A percentile compares a stretch with the other conserved stretches of the same genome.
Conservation (phyloP, 2,113 vertebrate species). For the Dinomys branickii region DNA sequence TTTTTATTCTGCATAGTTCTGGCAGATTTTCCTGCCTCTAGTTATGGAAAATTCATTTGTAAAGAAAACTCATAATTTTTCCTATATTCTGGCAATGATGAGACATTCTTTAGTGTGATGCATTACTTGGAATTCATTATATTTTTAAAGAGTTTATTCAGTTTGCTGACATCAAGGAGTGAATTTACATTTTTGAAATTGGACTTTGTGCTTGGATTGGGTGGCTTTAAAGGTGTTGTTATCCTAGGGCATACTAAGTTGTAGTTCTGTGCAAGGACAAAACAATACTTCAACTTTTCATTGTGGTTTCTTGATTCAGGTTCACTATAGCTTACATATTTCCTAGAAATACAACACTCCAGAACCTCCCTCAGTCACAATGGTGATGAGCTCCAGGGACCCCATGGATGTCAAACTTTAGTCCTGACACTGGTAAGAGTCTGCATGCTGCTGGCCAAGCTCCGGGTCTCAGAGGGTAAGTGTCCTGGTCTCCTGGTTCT, state of each 20-base stretch:
- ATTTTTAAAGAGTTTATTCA: neutral
- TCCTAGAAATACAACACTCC: neutral
- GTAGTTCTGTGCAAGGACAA: neutral
- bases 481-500: neutral
- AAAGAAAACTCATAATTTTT: neutral
- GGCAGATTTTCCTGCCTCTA: neutral
- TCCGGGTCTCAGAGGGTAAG: neutral
- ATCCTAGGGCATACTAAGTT: neutral
- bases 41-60: neutral
- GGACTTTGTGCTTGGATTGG: neutral
- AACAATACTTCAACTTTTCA: neutral
- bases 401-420: neutral
- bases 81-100: neutral
- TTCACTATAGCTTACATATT: neutral
- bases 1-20: neutral
- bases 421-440: neutral
- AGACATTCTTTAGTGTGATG: neutral
- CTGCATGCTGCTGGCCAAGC: neutral
- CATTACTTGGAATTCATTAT: neutral
- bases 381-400: no score
- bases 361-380: neutral
- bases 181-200: neutral
- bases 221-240: neutral
- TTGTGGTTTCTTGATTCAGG: neutral
- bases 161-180: neutral